phyloP scores from a whole-genome alignment of 2,888 invertebrate species.

The Rugalucina vietnamica region DNA sequence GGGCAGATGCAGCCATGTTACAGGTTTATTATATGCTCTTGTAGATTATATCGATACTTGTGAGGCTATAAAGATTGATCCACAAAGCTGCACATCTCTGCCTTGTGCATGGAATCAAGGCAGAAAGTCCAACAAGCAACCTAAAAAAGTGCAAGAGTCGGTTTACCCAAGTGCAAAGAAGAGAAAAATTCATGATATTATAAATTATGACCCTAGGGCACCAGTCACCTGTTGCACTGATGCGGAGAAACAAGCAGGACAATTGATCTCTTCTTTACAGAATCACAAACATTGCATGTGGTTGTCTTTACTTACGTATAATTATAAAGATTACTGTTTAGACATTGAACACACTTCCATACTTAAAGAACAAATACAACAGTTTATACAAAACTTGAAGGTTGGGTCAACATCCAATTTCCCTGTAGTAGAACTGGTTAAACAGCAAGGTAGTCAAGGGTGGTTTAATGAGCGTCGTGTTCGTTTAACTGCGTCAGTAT shows the following conservation, averaged over 20 bases:
- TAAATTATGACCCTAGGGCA: conserved; percentile 9
- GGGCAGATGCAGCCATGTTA: conserved; percentile 20
- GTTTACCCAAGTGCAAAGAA: neutral
- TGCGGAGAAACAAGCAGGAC: neutral
- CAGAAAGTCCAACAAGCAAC: neutral
- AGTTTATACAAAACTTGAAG: neutral
- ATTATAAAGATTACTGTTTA: conserved; percentile 1
- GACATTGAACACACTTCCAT: neutral
- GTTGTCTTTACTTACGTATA: conserved; percentile 3
- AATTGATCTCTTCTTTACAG: neutral
- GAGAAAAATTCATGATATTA: neutral
- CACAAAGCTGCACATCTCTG: conserved; percentile 14
- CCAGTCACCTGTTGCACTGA: neutral
- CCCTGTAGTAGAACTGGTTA: neutral
- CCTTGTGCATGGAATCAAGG: conserved; percentile 21
- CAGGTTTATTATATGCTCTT: conserved; percentile 8
- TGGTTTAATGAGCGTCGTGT: conserved; percentile 14
- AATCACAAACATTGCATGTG: conserved; percentile 9
- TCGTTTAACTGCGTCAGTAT: conserved; percentile 14
- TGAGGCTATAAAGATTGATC: neutral
- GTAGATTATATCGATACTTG: neutral
- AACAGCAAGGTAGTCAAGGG: neutral
- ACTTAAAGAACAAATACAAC: neutral
- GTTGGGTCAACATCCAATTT: neutral
- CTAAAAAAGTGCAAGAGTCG: conserved; percentile 4